phyloP scores from a whole-genome alignment of 30 jellyfish, hydroid and myxozoan species.

The Sanderia malayensis region DNA sequence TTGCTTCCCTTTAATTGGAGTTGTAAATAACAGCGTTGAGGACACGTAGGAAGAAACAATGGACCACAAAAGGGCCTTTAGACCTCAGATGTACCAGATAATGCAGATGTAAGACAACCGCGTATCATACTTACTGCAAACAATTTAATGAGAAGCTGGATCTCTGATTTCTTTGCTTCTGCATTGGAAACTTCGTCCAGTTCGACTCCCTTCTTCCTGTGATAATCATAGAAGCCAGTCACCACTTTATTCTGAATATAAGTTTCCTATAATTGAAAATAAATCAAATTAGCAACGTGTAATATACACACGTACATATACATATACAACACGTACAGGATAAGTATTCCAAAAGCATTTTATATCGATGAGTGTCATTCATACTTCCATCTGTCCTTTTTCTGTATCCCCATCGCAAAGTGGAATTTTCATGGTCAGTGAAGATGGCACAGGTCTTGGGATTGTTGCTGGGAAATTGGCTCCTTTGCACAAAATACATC shows the following conservation, averaged over 20 bases:
- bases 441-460: constrained; percentile 91
- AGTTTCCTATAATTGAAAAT: constrained; percentile 24
- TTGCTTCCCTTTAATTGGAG: no score
- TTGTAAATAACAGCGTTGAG: no score
- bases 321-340: no score
- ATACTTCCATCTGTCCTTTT: constrained; percentile 80
- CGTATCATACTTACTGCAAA: constrained; percentile 87
- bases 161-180: constrained; percentile 47
- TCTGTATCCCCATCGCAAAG: constrained; percentile 82
- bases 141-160: constrained; percentile 72
- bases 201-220: constrained; percentile 23
- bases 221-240: constrained; percentile 33
- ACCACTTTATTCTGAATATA: constrained; percentile 11
- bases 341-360: no score
- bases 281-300: no score
- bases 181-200: constrained; percentile 17
- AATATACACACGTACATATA: no score
- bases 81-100: no score
- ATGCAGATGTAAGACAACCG: no score
- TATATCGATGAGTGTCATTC: no score
- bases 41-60: no score
- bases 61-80: no score
- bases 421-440: constrained; percentile 62
- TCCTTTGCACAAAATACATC: constrained; percentile 85
- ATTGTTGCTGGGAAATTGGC: constrained; percentile 82